Evolutionary conservation across 1,140 invertebrate genomes (phyloP), one percentile per base, ranked within the genome.

Genomic region (Nymphalis io): DNA sequence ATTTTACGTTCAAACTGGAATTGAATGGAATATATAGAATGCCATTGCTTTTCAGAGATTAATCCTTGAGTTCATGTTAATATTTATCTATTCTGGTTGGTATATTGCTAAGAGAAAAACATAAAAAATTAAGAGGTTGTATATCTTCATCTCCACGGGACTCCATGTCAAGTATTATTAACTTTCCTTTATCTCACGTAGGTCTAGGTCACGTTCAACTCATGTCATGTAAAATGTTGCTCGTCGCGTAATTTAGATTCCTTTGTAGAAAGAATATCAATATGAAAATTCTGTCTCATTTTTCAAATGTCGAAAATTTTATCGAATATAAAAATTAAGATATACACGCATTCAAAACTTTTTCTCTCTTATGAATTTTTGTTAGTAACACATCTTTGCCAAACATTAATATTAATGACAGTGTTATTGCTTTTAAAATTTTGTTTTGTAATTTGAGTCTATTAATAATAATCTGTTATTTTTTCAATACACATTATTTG

Each of bases 211-310:
- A 62, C 60, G 60, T 61, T n/a, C 60, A 23, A 16, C 42, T 21
- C 15, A n/a, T 61, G 60, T 61, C 60, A 61, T 61, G 60, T 61
- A 61, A 61, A 48, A 61, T n/a, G 60, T 61, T 51, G 16, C 18
- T 46, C n/a, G 20, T 61, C 3, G 60, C 23, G 42, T 48, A 61
- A 61, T 61, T 61, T 61, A 51, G 46, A 20, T 20, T 20, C 16
- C 18, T 20, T 20, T 51, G 46, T 51, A 51, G 46, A 51, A 51
- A 51, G 46, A 51, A 51, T 51, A 51, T 51, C 46, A 51, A 51
- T 51, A 51, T 51, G 46, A 51, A 12, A 51, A 51, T 11, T 33
- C 16, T 20, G 18, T 51, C 46, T 5, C 46, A 51, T 51, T 51
- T 51, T 10, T 51, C 18, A 51, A 51, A 18, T 46, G 15, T 46